Base-by-base conservation (phyloP, 2,888 invertebrate genomes). In the Diarsia dahlii region DNA sequence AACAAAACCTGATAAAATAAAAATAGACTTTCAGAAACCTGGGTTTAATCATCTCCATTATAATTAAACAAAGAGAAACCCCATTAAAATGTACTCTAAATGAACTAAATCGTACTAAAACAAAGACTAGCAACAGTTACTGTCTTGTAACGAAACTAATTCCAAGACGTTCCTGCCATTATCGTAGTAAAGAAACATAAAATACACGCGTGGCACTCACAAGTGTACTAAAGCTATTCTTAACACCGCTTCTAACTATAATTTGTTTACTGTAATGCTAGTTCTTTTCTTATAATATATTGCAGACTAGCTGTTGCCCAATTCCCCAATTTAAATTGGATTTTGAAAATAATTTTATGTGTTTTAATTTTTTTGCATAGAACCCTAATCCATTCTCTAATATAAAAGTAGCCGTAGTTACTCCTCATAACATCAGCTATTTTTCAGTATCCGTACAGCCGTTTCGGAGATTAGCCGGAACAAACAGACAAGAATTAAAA, bases 151-250 rank as follows among this genome's bases (percentile, higher is more conserved):
- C 85, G 62, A 81, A 75, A 82, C 82, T 82, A 84, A 82, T 82
- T 82, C 70, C 82, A 72, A 81, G 85, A 66, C 69, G 54, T 54
- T 84, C 62, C 65, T 45, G 50, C 85, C 85, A 76, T 82, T 82
- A 82, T 84, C 63, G 62, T 58, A 68, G 75, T 75, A 50, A 70
- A 69, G 78, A 63, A 70, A 82, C 83, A 84, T 84, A 84, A 84
- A 84, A 78, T 78, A 85, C 86, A 84, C 86, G 75, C 84, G 86
- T 58, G 74, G 58, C 75, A 60, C 75, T 75, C 72, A 85, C 78
- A 71, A 82, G 70, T 85, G 84, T 75, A 73, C 74, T 70, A 75
- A 73, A 82, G 78, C 72, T 77, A 68, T 74, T 74, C 71, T 71
- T 68, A 64, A 77, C 65, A 73, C 77, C 60, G 78, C 52, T 82